These are phyloP conservation scores for Gryllus longicercus DNA, from an alignment of 2,888 invertebrate species.

Conservation along the genomic window DNA sequence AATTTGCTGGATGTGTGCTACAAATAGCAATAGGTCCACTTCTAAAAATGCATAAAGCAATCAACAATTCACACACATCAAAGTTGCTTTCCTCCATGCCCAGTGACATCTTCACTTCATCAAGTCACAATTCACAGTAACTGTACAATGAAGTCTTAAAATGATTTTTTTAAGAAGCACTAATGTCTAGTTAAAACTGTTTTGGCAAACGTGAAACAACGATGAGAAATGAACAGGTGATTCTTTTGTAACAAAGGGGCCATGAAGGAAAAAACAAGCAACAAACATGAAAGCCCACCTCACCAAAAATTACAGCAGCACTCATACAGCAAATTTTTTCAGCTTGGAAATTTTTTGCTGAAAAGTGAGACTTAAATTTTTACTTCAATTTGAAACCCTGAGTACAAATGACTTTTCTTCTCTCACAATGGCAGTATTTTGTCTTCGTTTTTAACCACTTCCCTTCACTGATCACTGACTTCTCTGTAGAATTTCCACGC, in stretches of 20 bases:
- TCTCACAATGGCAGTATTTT: neutral
- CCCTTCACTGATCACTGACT: neutral
- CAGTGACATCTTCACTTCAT: neutral
- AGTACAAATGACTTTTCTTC: slow-evolving; percentile 4
- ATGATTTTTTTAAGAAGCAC: neutral
- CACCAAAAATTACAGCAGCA: slow-evolving; percentile 18
- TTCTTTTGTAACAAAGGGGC: neutral
- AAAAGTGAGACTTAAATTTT: neutral
- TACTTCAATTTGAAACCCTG: slow-evolving; percentile 21
- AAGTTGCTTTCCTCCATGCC: neutral
- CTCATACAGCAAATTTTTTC: slow-evolving; percentile 22
- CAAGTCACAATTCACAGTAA: neutral
- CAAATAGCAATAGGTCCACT: slow-evolving; percentile 1
- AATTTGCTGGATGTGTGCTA: slow-evolving; percentile 19
- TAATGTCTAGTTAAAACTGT: neutral
- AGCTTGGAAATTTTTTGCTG: neutral
- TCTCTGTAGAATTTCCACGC: neutral
- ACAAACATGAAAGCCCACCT: neutral
- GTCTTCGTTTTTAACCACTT: neutral
- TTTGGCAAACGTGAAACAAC: neutral
- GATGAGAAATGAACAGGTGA: neutral
- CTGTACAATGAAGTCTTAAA: neutral
- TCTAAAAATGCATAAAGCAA: slow-evolving; percentile 11
- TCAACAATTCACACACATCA: neutral
- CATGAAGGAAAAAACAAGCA: neutral